phyloP scores from a whole-genome alignment of 2,888 invertebrate genomes.

The Myopa testacea region DNA sequence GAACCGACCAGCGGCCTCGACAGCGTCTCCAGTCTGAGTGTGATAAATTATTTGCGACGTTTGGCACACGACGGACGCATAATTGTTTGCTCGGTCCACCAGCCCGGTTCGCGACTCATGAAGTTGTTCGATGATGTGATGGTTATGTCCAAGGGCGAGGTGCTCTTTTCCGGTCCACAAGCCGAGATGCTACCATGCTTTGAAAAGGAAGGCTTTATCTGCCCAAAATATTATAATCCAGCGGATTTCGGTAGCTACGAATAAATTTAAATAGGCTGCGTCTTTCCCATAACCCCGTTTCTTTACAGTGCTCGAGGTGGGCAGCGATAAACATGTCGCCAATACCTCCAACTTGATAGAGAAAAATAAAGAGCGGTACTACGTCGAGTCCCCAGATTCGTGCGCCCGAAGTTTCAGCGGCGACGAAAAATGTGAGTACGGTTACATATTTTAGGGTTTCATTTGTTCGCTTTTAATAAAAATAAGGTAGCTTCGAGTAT shows the following conservation, averaged over 20 bases:
- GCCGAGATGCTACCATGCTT: conserved; percentile 80
- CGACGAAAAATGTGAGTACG: conserved; percentile 54
- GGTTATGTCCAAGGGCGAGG: conserved; percentile 81
- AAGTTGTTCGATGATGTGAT: conserved; percentile 90
- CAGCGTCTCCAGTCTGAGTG: conserved; percentile 84
- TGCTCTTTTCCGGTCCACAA: conserved; percentile 83
- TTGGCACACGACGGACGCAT: conserved; percentile 85
- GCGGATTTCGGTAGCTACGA: conserved; percentile 82
- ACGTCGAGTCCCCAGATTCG: conserved; percentile 5
- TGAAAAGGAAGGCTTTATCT: conserved; percentile 75
- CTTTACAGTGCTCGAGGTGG: conserved; percentile 71
- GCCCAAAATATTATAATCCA: conserved; percentile 91
- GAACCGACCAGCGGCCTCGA: conserved; percentile 92
- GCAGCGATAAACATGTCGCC: conserved; percentile 71
- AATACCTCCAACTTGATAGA: conserved; percentile 57
- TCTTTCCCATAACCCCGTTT: background rate
- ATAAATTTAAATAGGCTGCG: too few species aligned
- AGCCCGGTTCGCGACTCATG: conserved; percentile 87
- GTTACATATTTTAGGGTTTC: too few species aligned
- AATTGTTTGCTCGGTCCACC: conserved; percentile 89
- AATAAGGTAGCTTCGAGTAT: too few species aligned
- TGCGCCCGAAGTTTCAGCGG: conserved; percentile 24
- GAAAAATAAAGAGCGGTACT: conserved; percentile 51
- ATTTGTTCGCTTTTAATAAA: too few species aligned
- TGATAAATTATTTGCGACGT: conserved; percentile 80